A percentile compares a stretch with the other conserved stretches of the same genome.
Evolutionary conservation across 2,113 vertebrate genomes (phyloP).

Genomic region (Mastomys coucha): DNA sequence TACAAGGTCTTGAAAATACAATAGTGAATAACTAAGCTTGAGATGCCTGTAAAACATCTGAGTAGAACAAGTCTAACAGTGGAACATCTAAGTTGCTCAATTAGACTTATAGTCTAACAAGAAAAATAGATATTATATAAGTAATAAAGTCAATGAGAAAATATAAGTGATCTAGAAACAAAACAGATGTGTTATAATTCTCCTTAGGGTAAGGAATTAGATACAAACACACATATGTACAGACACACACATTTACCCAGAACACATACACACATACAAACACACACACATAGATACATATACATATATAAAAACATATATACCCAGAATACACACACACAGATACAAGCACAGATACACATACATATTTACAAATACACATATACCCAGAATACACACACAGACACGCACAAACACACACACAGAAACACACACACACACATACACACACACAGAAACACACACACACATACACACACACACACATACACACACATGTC

Average conservation of each 20-base stretch:
- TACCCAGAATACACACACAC: too few relatives aligned
- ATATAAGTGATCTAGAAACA: background rate
- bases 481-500: background rate
- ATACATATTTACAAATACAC: too few relatives aligned
- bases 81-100: too few relatives aligned
- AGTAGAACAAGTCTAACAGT: too few relatives aligned
- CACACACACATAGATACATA: too few relatives aligned
- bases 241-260: too few relatives aligned
- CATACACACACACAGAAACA: accelerated
- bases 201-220: background rate
- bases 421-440: too few relatives aligned
- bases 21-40: background rate
- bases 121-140: background rate
- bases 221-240: too few relatives aligned
- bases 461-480: background rate
- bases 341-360: background rate
- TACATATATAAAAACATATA: too few relatives aligned
- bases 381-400: too few relatives aligned
- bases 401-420: accelerated
- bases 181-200: background rate
- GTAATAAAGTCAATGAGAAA: background rate
- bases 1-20: background rate
- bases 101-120: background rate
- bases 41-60: too few relatives aligned
- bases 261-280: too few relatives aligned